These are phyloP conservation scores for Philotrypesis tridentata DNA, from an alignment of 1,140 invertebrate genomes.

Conservation along the genomic window DNA sequence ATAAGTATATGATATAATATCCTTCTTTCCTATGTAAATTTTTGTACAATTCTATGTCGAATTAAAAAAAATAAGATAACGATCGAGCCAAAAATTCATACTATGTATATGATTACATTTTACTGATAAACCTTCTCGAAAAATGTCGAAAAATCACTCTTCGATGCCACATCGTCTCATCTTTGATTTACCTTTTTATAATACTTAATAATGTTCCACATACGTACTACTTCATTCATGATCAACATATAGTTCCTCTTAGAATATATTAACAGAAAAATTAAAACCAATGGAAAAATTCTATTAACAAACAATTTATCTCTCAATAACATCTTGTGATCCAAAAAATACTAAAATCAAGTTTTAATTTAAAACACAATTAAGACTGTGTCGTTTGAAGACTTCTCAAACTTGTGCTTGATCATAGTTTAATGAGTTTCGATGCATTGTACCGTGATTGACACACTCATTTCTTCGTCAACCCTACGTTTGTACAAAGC, in stretches of 20 bases:
- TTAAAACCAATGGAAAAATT: conserved; percentile 41
- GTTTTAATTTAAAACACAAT: conserved; percentile 45
- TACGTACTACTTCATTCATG: conserved; percentile 35
- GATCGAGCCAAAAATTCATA: conserved; percentile 50
- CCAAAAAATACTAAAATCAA: conserved; percentile 33
- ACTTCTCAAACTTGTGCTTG: conserved; percentile 41
- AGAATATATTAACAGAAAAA: conserved; percentile 10
- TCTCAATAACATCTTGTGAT: conserved; percentile 18
- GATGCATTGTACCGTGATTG: conserved; percentile 34
- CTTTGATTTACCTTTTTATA: conserved; percentile 53
- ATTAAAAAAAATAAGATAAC: conserved; percentile 57
- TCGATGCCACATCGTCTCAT: conserved; percentile 46
- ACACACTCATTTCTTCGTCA: background rate
- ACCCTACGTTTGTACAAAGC: background rate
- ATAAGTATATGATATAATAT: conserved; percentile 61
- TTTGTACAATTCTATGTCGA: conserved; percentile 66
- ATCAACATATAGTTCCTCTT: conserved; percentile 1
- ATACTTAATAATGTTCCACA: conserved; percentile 49
- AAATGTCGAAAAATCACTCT: conserved; percentile 49
- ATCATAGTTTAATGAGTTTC: conserved; percentile 36
- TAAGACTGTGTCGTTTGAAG: conserved; percentile 32
- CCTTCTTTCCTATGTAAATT: conserved; percentile 59
- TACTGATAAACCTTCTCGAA: conserved; percentile 50
- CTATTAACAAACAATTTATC: conserved; percentile 19
- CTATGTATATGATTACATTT: conserved; percentile 51